These are phyloP conservation scores for Phoxinus phoxinus DNA, from an alignment of 2,113 vertebrate genomes.

Conservation along the genomic window DNA sequence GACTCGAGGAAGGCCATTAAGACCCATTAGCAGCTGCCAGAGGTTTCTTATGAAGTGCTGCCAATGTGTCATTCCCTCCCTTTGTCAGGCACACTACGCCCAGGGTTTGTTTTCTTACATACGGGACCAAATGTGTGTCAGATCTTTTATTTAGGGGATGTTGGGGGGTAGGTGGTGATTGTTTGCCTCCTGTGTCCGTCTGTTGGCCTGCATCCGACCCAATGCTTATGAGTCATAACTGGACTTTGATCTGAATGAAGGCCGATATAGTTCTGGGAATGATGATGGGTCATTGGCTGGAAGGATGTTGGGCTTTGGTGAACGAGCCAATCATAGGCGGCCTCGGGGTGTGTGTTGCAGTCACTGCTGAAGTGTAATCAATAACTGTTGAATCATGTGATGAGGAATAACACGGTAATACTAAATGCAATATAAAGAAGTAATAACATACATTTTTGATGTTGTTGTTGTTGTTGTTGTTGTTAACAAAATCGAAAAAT, in stretches of 20 bases:
- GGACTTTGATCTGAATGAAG: not conserved
- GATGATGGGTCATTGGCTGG: not conserved
- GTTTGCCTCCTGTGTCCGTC: not conserved
- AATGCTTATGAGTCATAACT: not conserved
- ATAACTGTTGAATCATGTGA: not conserved
- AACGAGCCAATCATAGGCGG: not conserved
- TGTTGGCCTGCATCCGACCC: not conserved
- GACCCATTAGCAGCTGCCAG: constrained; percentile 82
- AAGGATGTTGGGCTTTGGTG: not conserved
- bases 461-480: not conserved
- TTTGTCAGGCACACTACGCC: constrained; percentile 70
- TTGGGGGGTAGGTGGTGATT: not conserved
- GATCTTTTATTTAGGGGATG: not conserved
- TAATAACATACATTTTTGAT: not conserved
- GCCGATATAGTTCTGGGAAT: not conserved
- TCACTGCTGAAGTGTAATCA: not conserved
- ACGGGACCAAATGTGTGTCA: constrained; percentile 73
- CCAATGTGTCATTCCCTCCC: constrained; percentile 76
- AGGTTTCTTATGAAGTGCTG: constrained; percentile 81
- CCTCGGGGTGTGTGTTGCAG: not conserved
- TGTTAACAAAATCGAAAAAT: not conserved
- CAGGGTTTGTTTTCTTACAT: constrained; percentile 76
- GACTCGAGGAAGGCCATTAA: constrained; percentile 76
- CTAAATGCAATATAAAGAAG: not conserved
- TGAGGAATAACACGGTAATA: no score